A percentile compares a stretch with the other conserved stretches of the same genome.
Evolutionary conservation across 2,797 vertebrate genomes (phyloP).

Genomic region (Etheostoma nigrum): DNA sequence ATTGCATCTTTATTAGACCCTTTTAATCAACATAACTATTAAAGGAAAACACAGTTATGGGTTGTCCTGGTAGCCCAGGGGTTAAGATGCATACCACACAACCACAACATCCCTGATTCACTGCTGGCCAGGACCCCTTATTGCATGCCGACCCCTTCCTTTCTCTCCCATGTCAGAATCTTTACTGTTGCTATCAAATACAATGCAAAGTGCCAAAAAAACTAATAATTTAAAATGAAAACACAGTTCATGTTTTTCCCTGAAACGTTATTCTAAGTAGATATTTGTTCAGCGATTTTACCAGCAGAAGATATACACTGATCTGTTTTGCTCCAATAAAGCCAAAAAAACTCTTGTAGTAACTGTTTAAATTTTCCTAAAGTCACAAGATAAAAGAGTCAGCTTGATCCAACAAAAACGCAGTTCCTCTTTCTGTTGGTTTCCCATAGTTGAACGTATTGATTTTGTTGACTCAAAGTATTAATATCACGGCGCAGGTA

Average conservation of each 20-base stretch:
- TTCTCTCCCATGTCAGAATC: background rate
- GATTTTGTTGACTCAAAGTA: slow-evolving; percentile 72
- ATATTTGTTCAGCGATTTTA: slow-evolving; percentile 15
- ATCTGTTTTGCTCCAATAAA: slow-evolving; percentile 33
- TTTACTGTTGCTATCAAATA: background rate
- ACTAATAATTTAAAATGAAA: background rate
- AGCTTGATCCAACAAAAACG: slow-evolving; percentile 45
- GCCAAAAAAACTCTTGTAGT: slow-evolving; percentile 17
- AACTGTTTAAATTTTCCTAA: slow-evolving; percentile 19
- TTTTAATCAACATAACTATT: background rate
- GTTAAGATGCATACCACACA: slow-evolving; percentile 10
- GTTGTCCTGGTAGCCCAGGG: background rate
- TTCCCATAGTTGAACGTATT: slow-evolving; percentile 54
- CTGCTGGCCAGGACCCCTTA: slow-evolving; percentile 10
- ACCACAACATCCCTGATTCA: background rate
- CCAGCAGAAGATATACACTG: background rate
- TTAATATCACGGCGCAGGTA: slow-evolving; percentile 70
- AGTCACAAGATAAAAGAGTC: slow-evolving; percentile 16
- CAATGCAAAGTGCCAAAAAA: background rate
- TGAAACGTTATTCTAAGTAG: background rate
- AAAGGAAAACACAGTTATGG: slow-evolving; percentile 6
- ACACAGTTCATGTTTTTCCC: background rate
- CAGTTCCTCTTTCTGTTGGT: slow-evolving; percentile 34
- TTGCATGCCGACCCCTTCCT: background rate
- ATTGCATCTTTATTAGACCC: slow-evolving; percentile 13